A percentile compares a stretch with the other conserved stretches of the same genome.
These are phyloP conservation scores for Sebastes fasciatus DNA, from an alignment of 2,113 vertebrate genomes.

Conservation along the genomic window DNA sequence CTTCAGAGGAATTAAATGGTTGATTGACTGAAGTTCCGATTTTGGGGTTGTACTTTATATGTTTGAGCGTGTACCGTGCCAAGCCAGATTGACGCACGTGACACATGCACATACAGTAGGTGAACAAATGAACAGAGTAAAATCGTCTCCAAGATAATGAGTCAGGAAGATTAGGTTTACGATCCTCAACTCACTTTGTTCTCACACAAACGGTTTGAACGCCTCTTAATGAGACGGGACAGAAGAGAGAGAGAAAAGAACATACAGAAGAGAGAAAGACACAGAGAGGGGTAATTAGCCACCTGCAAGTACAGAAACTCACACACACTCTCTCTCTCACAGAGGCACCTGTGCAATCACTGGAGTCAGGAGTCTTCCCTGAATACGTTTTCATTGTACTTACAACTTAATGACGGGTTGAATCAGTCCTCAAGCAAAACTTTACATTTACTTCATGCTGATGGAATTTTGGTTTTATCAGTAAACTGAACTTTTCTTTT, in stretches of 20 bases:
- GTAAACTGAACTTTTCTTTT: background rate
- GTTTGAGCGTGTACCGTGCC: background rate
- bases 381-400: slow-evolving; percentile 36
- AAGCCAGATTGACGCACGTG: background rate
- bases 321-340: background rate
- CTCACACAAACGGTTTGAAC: slow-evolving; percentile 36
- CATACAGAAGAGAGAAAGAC: slow-evolving; percentile 25
- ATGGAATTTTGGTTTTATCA: background rate
- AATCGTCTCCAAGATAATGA: slow-evolving; percentile 31
- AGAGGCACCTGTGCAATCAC: slow-evolving; percentile 45
- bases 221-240: slow-evolving; percentile 34
- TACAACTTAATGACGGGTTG: slow-evolving; percentile 16
- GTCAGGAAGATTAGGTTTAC: slow-evolving; percentile 20
- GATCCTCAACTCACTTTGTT: slow-evolving; percentile 18
- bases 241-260: slow-evolving; percentile 17
- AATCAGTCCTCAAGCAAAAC: background rate
- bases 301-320: slow-evolving; percentile 46
- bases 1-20: slow-evolving; percentile 1
- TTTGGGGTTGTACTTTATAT: background rate
- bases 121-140: background rate
- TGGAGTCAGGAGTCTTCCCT: slow-evolving; percentile 34
- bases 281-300: slow-evolving; percentile 53
- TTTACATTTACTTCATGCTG: background rate
- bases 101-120: background rate
- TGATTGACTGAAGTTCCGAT: background rate